A percentile compares a stretch with the other conserved stretches of the same genome.
Evolutionary conservation across 2,797 vertebrate genomes (phyloP).

Genomic region (Halcyon badia): DNA sequence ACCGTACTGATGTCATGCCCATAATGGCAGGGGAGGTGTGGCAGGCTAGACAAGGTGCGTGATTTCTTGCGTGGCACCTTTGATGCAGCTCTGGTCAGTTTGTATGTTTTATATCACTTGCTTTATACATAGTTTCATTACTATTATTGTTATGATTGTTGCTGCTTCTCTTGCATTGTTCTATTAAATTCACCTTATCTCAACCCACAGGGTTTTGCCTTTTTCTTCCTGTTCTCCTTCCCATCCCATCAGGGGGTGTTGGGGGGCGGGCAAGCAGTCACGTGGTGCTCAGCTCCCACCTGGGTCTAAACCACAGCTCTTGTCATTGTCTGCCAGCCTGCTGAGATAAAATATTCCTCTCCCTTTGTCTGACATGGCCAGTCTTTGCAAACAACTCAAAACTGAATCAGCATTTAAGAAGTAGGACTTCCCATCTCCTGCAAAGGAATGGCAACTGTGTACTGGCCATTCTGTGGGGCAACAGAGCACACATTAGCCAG

Average conservation of each 20-base stretch:
- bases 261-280: too few relatives aligned
- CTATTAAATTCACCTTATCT: background rate
- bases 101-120: too few relatives aligned
- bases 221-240: background rate
- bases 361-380: background rate
- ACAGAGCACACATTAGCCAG: accelerated
- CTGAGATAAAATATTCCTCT: background rate
- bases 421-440: background rate
- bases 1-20: too few relatives aligned
- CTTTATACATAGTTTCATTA: too few relatives aligned
- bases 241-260: too few relatives aligned
- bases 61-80: too few relatives aligned
- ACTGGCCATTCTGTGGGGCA: background rate
- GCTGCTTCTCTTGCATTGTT: background rate
- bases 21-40: too few relatives aligned
- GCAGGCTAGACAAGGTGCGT: too few relatives aligned
- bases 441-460: background rate
- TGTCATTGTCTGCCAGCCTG: background rate
- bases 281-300: background rate
- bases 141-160: background rate
- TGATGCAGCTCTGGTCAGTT: too few relatives aligned
- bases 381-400: background rate
- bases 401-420: background rate
- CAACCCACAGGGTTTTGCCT: background rate
- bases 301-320: background rate